Base-by-base conservation (phyloP, 2,113 vertebrate species). In the Hippocampus comes region DNA sequence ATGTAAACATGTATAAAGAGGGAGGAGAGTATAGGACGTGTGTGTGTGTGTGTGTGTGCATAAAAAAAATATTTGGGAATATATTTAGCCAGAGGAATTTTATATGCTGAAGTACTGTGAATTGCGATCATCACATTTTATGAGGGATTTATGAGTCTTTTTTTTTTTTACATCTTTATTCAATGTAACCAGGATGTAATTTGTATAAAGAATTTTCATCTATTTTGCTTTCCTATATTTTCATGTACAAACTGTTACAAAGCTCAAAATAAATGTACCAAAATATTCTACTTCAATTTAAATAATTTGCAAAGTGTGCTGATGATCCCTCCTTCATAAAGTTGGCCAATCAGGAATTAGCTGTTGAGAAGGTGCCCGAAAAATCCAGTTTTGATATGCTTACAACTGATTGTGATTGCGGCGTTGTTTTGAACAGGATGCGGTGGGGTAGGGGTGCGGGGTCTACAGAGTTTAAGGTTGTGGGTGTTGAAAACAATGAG, bases 11-110 rank as follows among this genome's bases (percentile, higher is more conserved):
- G 88, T 92, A 89, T 89, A 91, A 82, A 90, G 85, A 91, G 87
- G 76, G 79, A 89, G 84, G 75, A 89, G 79, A 90, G 82, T 90
- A 86, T 91, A 85, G 23, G 48, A 27, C 64, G 87, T 74, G 82
- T 88, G 84, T 88, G 90, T 91, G 86, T 92, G 90, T 93, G 83
- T 91, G 90, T 91, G 86, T 92, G 89, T 93, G 83, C 90, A 91
- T 87, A 92, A 87, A 88, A 87, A 87, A 72, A 91, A 82, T 93
- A 92, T 92, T 91, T 92, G 91, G 85, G 74, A 89, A 87, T 81
- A 87, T 86, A 91, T 88, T 82, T 81, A 88, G 82, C 80, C 49
- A 91, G 85, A 92, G 85, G 59, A 88, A 90, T 78, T 83, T 73
- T 91, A 87, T 60, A 34, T 83, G 79, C 87, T 12, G 46, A 79